A percentile compares a stretch with the other conserved stretches of the same genome.
These are phyloP conservation scores for Cerceris rybyensis DNA, from an alignment of 2,888 invertebrate genomes.

Conservation along the genomic window DNA sequence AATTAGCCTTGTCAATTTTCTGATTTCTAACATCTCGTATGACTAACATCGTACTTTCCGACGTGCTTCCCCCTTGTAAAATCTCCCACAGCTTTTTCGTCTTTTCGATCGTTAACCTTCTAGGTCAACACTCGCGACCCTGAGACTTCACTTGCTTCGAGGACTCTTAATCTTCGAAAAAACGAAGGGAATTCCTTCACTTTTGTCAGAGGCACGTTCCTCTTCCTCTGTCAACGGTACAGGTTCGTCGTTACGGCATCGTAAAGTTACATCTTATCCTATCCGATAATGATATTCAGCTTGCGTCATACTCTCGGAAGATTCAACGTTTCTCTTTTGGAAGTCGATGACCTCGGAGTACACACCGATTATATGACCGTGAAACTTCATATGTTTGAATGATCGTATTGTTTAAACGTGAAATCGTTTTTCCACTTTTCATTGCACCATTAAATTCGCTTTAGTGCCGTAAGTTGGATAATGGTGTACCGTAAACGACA, in stretches of 20 bases:
- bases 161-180: not conserved
- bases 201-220: not conserved
- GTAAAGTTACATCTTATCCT: not conserved
- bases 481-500: not conserved
- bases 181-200: not conserved
- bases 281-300: slow-evolving; percentile 35
- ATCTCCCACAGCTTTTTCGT: not conserved
- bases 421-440: slow-evolving; percentile 36
- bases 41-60: too few species aligned
- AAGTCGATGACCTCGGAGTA: slow-evolving; percentile 44
- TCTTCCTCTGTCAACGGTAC: not conserved
- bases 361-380: slow-evolving; percentile 24
- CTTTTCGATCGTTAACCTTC: not conserved
- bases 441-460: slow-evolving; percentile 11
- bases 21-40: too few species aligned
- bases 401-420: slow-evolving; percentile 6
- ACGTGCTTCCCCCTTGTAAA: not conserved
- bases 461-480: slow-evolving; percentile 1
- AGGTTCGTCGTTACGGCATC: not conserved
- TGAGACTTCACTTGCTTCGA: not conserved
- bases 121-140: slow-evolving; percentile 3
- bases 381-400: slow-evolving; percentile 7
- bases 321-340: slow-evolving; percentile 33
- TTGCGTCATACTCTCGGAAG: slow-evolving; percentile 34
- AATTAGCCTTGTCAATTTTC: too few species aligned